Evolutionary conservation across 2,888 invertebrate genomes (phyloP), one percentile per base, ranked within the genome.

Genomic region (Tachina fera): DNA sequence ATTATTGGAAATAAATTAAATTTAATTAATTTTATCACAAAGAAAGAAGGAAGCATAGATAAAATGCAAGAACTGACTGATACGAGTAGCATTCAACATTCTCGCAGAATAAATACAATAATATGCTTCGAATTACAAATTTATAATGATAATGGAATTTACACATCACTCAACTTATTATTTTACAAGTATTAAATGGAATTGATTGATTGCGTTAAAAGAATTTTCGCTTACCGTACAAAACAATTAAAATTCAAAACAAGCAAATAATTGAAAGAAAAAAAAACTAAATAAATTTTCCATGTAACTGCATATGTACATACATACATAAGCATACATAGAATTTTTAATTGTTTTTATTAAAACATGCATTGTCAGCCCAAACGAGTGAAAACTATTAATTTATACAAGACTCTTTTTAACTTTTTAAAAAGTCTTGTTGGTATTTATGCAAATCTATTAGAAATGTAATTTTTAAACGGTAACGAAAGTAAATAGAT

Each of bases 161-260:
- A 49, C 13, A 72, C 58, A 60, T 49, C 47, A 72, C 45, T 39
- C 58, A 41, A 68, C 19, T 70, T 11, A 39, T 4, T 16, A 13
- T 16, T 58, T 58, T 6, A 31, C 6, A 6, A 39, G 8, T 39
- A 10, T n/a, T 16, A n/a, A 16, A 22, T 41, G 10, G 39, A 49
- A 74, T 74, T 47, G 2, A 22, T n/a, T 47, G 3, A 22, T 43
- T 58, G 45, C 19, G 16, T 63, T 49, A 39, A 77, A 58, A 47
- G 31, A 65, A 77, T 49, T 49, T 60, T 60, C 41, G 49, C 22
- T 67, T 58, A 22, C 39, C 56, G 43, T 41, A 9, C 22, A 68
- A 68, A 68, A 6, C 11, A 58, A 58, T 77, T 77, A 39, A 60
- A 60, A 77, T 77, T 68, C 77, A 49, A 77, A 49, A 51, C 41